Conservation (phyloP, 2,113 vertebrate genomes). For the Dasyurus viverrinus region DNA sequence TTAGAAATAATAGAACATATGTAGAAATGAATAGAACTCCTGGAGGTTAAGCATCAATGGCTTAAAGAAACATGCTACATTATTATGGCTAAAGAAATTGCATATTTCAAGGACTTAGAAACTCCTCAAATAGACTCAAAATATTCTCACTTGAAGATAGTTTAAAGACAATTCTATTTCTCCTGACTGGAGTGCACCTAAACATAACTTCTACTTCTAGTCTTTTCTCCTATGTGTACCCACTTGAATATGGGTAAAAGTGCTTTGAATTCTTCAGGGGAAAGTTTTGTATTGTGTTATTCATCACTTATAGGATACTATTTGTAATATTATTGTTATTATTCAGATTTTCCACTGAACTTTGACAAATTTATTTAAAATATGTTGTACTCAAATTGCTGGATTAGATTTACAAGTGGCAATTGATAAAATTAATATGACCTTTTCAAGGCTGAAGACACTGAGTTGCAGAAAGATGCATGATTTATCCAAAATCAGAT, state of each 20-base stretch:
- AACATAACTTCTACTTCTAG: not conserved
- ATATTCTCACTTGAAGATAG: not conserved
- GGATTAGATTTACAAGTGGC: constrained; percentile 56
- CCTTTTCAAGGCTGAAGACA: constrained; percentile 66
- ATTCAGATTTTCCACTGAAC: constrained; percentile 35
- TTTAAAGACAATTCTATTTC: not conserved
- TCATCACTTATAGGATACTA: not conserved
- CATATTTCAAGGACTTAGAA: not conserved
- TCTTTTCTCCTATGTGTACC: not conserved
- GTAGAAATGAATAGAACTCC: not conserved
- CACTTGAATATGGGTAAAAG: not conserved
- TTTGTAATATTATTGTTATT: not conserved
- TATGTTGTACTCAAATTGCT: constrained; percentile 42
- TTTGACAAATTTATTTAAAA: constrained; percentile 43
- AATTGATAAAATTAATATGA: constrained; percentile 70
- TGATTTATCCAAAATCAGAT: constrained; percentile 57
- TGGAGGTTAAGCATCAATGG: not conserved
- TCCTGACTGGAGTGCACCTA: not conserved
- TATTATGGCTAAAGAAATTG: not conserved
- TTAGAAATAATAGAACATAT: not conserved
- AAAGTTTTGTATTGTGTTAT: not conserved
- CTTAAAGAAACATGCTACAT: not conserved
- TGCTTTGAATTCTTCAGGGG: not conserved
- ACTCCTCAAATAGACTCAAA: not conserved
- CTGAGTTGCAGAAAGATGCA: constrained; percentile 35